phyloP scores from a whole-genome alignment of 1,140 invertebrate species.

The Dufourea novaeangliae region DNA sequence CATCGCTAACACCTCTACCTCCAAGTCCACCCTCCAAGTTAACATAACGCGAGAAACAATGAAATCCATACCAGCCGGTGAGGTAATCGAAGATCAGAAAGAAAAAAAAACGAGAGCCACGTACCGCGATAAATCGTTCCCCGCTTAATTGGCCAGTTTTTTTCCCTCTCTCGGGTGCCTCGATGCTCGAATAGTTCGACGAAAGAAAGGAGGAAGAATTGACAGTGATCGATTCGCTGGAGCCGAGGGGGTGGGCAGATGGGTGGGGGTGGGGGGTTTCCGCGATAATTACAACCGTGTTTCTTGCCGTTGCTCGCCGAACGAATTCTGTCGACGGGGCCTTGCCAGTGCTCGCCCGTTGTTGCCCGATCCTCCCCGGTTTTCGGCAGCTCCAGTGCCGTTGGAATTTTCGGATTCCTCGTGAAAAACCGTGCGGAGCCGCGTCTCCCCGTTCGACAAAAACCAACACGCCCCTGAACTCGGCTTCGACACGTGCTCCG shows the following conservation, averaged over 20 bases:
- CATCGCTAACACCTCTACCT: no score
- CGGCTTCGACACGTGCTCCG: constrained; percentile 70
- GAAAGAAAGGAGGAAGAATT: constrained; percentile 42
- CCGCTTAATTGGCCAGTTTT: constrained; percentile 36
- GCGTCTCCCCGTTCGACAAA: constrained; percentile 64
- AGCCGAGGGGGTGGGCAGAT: background rate
- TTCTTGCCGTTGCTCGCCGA: constrained; percentile 47
- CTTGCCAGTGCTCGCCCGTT: constrained; percentile 14
- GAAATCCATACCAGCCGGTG: background rate
- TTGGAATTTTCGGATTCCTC: constrained; percentile 70
- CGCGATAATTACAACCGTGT: constrained; percentile 52
- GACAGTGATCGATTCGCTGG: constrained; percentile 46
- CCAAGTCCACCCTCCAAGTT: no score
- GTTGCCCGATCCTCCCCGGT: constrained; percentile 14
- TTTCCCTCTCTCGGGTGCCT: background rate
- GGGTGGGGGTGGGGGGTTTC: constrained; percentile 23
- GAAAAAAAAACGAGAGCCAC: background rate
- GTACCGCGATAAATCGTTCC: constrained; percentile 31
- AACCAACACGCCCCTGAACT: constrained; percentile 57
- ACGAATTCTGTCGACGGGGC: constrained; percentile 46
- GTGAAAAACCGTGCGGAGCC: constrained; percentile 64
- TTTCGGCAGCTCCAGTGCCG: constrained; percentile 29
- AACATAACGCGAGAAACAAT: no score
- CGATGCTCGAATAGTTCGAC: constrained; percentile 37
- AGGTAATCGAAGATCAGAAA: constrained; percentile 7